phyloP scores from a whole-genome alignment of 2,113 vertebrate species.

The Zootoca vivipara region DNA sequence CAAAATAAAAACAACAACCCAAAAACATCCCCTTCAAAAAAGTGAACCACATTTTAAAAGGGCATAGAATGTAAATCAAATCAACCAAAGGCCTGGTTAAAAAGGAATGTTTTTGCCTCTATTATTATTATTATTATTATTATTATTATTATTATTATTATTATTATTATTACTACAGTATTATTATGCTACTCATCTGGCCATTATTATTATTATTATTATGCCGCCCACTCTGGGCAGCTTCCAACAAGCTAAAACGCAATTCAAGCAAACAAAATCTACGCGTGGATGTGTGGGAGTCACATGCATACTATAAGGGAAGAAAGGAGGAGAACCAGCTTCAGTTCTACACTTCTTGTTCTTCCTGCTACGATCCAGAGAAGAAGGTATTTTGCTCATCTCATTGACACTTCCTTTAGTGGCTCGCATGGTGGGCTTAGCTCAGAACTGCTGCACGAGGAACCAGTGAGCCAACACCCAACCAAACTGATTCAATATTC shows the following conservation, averaged over 20 bases:
- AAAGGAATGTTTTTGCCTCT: too few species aligned
- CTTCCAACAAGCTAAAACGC: not conserved
- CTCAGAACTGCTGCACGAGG: not conserved
- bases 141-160: too few species aligned
- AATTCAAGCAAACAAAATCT: not conserved
- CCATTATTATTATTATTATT: too few species aligned
- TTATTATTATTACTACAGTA: too few species aligned
- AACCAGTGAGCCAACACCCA: not conserved
- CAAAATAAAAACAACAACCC: too few species aligned
- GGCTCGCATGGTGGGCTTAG: not conserved
- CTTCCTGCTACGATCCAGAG: not conserved
- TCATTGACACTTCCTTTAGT: not conserved
- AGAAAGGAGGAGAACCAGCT: constrained; percentile 15
- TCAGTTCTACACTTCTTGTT: constrained; percentile 33
- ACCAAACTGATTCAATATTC: not conserved
- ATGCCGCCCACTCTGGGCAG: too few species aligned
- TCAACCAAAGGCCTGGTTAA: too few species aligned
- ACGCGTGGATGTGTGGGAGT: constrained; percentile 13
- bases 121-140: too few species aligned
- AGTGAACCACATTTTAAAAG: too few species aligned
- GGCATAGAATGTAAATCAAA: too few species aligned
- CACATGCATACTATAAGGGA: constrained; percentile 6
- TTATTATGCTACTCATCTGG: too few species aligned
- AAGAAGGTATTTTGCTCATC: constrained; percentile 16
- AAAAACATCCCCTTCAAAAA: too few species aligned